phyloP scores from a whole-genome alignment of 2,888 invertebrate species.

The Megalurothrips usitatus region DNA sequence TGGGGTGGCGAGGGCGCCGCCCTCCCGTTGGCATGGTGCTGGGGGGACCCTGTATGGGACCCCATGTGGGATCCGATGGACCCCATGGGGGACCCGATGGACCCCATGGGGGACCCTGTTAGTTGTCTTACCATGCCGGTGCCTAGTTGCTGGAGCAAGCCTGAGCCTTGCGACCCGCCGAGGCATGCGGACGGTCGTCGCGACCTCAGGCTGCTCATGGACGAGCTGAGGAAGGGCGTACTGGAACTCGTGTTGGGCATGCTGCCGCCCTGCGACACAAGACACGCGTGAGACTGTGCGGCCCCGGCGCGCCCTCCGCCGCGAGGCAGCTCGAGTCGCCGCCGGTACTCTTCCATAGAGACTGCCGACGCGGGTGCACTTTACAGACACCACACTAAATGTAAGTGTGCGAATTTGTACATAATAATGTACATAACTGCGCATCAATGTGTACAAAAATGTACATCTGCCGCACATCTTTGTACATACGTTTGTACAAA shows the following conservation, averaged over 20 bases:
- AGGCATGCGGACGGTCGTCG: conserved; percentile 69
- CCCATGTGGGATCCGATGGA: conserved; percentile 47
- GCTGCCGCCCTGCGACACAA: conserved; percentile 66
- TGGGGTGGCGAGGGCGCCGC: conserved; percentile 43
- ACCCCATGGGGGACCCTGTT: conserved; percentile 53
- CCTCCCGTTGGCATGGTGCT: conserved; percentile 51
- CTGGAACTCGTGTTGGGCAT: conserved; percentile 88
- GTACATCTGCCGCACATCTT: no score
- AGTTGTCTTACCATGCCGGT: conserved; percentile 90
- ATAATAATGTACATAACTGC: no score
- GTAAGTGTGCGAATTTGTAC: no score
- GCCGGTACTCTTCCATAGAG: no score
- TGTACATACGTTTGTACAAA: no score
- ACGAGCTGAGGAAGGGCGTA: conserved; percentile 78
- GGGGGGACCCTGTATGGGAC: conserved; percentile 55
- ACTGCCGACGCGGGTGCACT: no score
- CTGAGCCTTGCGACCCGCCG: conserved; percentile 67
- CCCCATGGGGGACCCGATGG: conserved; percentile 44
- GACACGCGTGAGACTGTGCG: not conserved
- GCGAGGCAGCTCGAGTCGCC: no score
- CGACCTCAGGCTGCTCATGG: conserved; percentile 70
- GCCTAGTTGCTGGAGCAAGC: conserved; percentile 82
- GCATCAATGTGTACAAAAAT: no score
- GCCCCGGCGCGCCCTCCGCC: no score
- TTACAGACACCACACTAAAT: no score